Conservation (phyloP, 2,888 invertebrate genomes). For the Operophtera brumata region DNA sequence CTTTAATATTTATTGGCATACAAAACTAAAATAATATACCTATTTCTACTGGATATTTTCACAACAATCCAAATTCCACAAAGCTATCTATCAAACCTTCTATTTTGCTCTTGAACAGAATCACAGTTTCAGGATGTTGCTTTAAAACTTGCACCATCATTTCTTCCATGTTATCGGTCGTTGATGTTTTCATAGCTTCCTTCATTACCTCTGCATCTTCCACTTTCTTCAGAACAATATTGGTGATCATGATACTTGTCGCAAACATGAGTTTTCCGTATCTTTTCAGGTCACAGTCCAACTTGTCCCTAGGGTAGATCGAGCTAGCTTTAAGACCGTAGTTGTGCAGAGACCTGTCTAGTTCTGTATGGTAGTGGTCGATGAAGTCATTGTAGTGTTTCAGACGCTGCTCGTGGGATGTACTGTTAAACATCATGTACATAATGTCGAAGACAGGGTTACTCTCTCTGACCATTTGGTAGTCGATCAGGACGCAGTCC, state of each 20-base stretch:
- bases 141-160: neutral
- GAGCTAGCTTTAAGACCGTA: slow-evolving; percentile 38
- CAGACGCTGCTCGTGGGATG: slow-evolving; percentile 40
- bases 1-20: too few relatives aligned
- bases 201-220: slow-evolving; percentile 33
- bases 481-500: slow-evolving; percentile 48
- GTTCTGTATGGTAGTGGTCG: slow-evolving; percentile 35
- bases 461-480: slow-evolving; percentile 41
- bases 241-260: slow-evolving; percentile 27
- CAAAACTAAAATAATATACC: too few relatives aligned
- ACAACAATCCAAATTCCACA: slow-evolving; percentile 16
- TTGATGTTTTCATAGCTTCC: slow-evolving; percentile 1
- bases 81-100: slow-evolving; percentile 25
- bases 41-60: neutral
- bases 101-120: slow-evolving; percentile 5
- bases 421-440: slow-evolving; percentile 48
- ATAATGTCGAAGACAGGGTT: slow-evolving; percentile 45
- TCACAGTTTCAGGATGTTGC: neutral
- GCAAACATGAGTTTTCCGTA: slow-evolving; percentile 36
- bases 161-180: neutral
- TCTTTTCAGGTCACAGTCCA: slow-evolving; percentile 42
- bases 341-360: slow-evolving; percentile 37
- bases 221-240: slow-evolving; percentile 30
- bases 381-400: slow-evolving; percentile 38
- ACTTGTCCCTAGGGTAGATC: slow-evolving; percentile 41